Conservation (phyloP, 2,113 vertebrate species). For the Oxyura jamaicensis region DNA sequence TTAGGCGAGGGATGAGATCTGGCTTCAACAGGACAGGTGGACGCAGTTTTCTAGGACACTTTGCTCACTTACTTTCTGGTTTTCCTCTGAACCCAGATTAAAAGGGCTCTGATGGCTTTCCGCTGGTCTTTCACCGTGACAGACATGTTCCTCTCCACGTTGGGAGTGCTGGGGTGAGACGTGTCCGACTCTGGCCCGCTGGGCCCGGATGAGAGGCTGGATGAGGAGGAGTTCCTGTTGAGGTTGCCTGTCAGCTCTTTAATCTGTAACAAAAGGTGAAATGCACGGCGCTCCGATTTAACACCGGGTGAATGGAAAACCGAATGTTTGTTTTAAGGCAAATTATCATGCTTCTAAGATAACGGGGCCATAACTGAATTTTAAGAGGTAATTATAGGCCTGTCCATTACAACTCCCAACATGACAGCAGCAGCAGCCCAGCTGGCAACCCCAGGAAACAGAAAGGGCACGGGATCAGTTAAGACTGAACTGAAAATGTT, state of each 20-base stretch:
- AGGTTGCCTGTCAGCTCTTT: slow-evolving; percentile 97
- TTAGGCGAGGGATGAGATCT: background rate
- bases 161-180: slow-evolving; percentile 84
- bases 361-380: background rate
- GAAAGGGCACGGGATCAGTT: background rate
- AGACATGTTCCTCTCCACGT: slow-evolving; percentile 74
- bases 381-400: background rate
- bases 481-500: background rate
- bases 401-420: background rate
- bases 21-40: background rate
- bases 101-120: slow-evolving; percentile 89
- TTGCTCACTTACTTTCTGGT: slow-evolving; percentile 87
- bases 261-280: slow-evolving; percentile 82
- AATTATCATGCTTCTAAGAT: background rate
- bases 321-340: background rate
- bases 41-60: background rate
- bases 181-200: slow-evolving; percentile 90
- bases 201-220: slow-evolving; percentile 90
- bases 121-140: slow-evolving; percentile 85
- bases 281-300: background rate
- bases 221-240: slow-evolving; percentile 89
- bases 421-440: background rate
- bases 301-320: background rate
- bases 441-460: background rate
- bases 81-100: slow-evolving; percentile 93